Evolutionary conservation across 1,140 invertebrate genomes (phyloP).

Genomic region (Heliconius himera): DNA sequence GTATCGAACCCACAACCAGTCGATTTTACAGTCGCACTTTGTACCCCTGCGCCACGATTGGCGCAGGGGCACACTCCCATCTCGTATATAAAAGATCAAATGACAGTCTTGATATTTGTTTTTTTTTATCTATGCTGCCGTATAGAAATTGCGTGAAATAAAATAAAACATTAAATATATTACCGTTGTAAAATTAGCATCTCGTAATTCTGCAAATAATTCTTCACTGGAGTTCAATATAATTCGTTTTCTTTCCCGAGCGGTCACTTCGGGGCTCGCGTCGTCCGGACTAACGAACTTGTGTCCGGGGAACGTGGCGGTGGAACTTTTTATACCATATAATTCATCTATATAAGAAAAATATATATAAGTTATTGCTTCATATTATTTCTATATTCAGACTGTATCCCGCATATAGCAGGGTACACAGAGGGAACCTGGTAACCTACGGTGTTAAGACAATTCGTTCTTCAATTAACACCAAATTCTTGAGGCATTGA

Average conservation of each 20-base stretch:
- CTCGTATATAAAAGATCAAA: no score
- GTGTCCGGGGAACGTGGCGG: constrained; percentile 91
- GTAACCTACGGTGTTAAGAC: no score
- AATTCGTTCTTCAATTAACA: no score
- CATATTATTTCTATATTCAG: no score
- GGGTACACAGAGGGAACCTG: no score
- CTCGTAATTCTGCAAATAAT: constrained; percentile 93
- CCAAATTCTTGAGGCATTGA: no score
- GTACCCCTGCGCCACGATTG: no score
- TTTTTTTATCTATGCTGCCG: not conserved
- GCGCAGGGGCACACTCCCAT: no score
- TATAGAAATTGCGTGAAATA: not conserved
- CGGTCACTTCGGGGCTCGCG: constrained; percentile 82
- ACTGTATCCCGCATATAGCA: no score
- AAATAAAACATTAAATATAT: constrained; percentile 17
- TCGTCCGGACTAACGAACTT: constrained; percentile 89
- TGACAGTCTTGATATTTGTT: no score
- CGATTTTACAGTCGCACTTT: no score
- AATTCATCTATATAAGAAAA: constrained; percentile 81
- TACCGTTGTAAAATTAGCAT: constrained; percentile 96
- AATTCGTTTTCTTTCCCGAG: constrained; percentile 90
- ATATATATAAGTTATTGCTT: not conserved
- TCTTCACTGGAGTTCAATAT: constrained; percentile 95
- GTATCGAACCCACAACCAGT: no score
- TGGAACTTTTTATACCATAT: constrained; percentile 84